Conservation (phyloP, 2,797 vertebrate species). For the Hapalemur alaotrensis region DNA sequence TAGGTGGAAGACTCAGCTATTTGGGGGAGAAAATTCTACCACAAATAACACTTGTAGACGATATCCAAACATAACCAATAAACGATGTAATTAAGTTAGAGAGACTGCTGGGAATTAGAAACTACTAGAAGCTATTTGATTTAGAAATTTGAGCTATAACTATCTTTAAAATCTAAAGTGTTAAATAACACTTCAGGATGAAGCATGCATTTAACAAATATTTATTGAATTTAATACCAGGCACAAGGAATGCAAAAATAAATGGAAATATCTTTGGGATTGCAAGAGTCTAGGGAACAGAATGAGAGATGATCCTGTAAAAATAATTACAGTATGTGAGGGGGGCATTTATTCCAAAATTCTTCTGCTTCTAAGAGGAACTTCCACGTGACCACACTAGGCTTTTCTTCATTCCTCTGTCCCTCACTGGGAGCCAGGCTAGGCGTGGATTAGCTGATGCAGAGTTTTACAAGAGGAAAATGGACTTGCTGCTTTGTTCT, state of each 20-base stretch:
- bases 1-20: neutral
- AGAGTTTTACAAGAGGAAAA: neutral
- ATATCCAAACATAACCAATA: slow-evolving; percentile 6
- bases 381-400: neutral
- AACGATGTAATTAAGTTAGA: slow-evolving; percentile 30
- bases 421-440: neutral
- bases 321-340: neutral
- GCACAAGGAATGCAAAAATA: neutral
- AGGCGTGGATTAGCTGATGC: neutral
- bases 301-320: neutral
- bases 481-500: neutral
- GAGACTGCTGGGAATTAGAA: slow-evolving; percentile 7
- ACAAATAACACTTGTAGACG: slow-evolving; percentile 43
- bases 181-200: slow-evolving; percentile 19
- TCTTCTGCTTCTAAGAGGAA: neutral
- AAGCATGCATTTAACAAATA: neutral
- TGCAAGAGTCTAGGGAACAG: neutral
- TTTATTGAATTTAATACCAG: neutral
- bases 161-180: neutral
- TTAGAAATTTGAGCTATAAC: neutral
- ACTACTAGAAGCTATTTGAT: neutral
- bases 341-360: neutral
- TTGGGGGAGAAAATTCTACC: neutral
- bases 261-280: neutral
- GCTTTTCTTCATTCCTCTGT: neutral